Percentiles rank a stretch among this genome's conserved stretches.
These are phyloP conservation scores for Lasioglossum leucozonium DNA, from an alignment of 2,888 invertebrate species.

Conservation along the genomic window DNA sequence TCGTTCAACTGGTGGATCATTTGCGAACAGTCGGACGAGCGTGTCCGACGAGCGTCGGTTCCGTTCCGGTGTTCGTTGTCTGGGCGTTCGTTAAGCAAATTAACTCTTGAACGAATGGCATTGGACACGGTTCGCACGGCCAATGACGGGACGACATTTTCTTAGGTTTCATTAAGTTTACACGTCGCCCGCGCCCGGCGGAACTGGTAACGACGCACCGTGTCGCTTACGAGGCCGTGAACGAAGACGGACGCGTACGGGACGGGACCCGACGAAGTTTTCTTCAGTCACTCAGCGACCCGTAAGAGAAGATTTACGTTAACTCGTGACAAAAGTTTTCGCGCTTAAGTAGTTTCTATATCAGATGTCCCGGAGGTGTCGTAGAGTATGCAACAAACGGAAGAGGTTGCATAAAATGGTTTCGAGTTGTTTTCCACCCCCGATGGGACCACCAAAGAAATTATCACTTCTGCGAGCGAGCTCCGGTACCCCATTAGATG, in stretches of 20 bases:
- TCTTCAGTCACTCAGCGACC: conserved; percentile 47
- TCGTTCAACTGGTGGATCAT: background rate
- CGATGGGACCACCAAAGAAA: conserved; percentile 45
- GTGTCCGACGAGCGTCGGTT: background rate
- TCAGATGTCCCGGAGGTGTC: conserved; percentile 70
- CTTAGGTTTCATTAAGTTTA: conserved; percentile 55
- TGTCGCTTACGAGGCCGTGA: conserved; percentile 62
- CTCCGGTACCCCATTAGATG: background rate
- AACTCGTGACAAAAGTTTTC: conserved; percentile 68
- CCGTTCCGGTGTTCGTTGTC: background rate
- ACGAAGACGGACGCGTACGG: conserved; percentile 55
- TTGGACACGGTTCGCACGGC: background rate
- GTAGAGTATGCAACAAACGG: conserved; percentile 51
- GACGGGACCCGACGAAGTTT: conserved; percentile 57
- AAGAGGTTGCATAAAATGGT: conserved; percentile 46
- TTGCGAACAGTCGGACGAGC: background rate
- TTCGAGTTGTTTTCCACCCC: conserved; percentile 29
- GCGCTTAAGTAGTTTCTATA: conserved; percentile 75
- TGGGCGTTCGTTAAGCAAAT: conserved; percentile 33
- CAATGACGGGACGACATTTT: conserved; percentile 25
- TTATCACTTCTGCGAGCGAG: conserved; percentile 7
- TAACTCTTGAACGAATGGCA: conserved; percentile 15
- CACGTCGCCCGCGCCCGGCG: conserved; percentile 12
- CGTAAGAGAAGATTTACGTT: conserved; percentile 64
- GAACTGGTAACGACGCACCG: conserved; percentile 60